phyloP scores from a whole-genome alignment of 2,888 invertebrate genomes.

The Polietes domitor region DNA sequence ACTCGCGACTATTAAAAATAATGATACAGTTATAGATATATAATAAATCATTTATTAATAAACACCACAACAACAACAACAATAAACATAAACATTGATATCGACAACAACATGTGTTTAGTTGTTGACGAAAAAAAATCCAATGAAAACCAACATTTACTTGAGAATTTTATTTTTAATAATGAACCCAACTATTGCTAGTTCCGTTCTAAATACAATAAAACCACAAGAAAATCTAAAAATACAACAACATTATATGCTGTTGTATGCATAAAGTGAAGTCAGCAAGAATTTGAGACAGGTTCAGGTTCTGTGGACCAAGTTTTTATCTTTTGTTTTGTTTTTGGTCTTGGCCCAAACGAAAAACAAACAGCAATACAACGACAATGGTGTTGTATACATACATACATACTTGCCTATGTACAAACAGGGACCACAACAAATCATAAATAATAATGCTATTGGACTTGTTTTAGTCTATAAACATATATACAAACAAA shows the following conservation, averaged over 20 bases:
- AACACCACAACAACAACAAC: neutral
- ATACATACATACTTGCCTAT: no score
- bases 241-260: constrained; percentile 23
- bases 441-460: neutral
- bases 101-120: neutral
- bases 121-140: neutral
- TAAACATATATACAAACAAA: neutral
- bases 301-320: constrained; percentile 15
- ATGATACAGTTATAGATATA: neutral
- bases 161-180: constrained; percentile 13
- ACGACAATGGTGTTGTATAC: neutral
- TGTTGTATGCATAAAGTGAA: neutral
- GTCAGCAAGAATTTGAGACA: constrained; percentile 15
- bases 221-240: constrained; percentile 39
- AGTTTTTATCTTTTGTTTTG: neutral
- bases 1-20: neutral
- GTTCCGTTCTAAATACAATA: constrained; percentile 64
- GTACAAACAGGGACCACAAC: neutral
- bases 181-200: constrained; percentile 46
- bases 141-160: neutral
- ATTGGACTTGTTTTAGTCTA: neutral
- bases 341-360: no score
- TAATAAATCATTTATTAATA: constrained; percentile 17
- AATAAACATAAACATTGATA: neutral
- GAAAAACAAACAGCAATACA: neutral